Evolutionary conservation across 2,113 vertebrate species (phyloP).

Genomic region (Apodemus speciosus): DNA sequence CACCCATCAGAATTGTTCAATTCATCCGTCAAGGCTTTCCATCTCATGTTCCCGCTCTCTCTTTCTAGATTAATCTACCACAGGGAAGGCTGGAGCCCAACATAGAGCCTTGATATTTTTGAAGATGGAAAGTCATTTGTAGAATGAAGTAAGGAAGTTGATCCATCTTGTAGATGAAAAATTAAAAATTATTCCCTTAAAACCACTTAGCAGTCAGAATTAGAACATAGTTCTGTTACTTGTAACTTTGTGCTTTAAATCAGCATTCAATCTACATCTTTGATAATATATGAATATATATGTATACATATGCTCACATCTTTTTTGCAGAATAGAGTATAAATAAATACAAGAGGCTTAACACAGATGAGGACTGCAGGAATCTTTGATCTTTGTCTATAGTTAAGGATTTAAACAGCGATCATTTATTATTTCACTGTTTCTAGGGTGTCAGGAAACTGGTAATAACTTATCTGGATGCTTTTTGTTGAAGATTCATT

Average conservation of each 20-base stretch:
- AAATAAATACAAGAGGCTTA: slow-evolving; percentile 28
- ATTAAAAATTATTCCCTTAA: slow-evolving; percentile 1
- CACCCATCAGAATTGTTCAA: not conserved
- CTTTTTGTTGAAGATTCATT: slow-evolving; percentile 30
- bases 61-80: not conserved
- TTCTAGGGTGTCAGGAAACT: slow-evolving; percentile 7
- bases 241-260: not conserved
- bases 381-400: slow-evolving; percentile 26
- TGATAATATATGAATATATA: not conserved
- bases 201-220: not conserved
- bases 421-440: not conserved
- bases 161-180: not conserved
- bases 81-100: not conserved
- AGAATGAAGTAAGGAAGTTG: not conserved
- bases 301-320: not conserved
- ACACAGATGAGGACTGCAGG: not conserved
- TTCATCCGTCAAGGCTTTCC: not conserved
- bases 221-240: not conserved
- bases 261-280: not conserved
- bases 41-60: not conserved
- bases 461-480: not conserved
- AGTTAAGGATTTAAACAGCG: not conserved
- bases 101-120: not conserved
- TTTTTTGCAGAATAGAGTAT: not conserved
- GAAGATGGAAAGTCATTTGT: not conserved